Percentiles rank a stretch among this genome's conserved stretches.
Evolutionary conservation across 53 echinoderm and acorn worm species (phyloP).

Genomic region (Echinarachnius parma): DNA sequence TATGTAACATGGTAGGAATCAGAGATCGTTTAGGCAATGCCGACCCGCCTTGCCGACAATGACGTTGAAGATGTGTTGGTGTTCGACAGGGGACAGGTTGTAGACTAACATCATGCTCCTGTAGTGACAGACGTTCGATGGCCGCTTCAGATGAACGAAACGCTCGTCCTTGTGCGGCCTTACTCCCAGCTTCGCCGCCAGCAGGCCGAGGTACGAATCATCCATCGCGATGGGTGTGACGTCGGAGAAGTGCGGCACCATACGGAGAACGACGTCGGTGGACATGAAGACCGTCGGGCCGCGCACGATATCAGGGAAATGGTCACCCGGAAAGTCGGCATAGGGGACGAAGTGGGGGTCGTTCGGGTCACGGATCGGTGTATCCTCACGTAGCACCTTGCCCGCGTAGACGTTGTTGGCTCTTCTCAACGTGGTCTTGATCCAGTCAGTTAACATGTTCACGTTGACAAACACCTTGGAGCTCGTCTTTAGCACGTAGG

Average conservation of each 20-base stretch:
- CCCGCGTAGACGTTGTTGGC: constrained; percentile 61
- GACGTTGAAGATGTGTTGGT: constrained; percentile 68
- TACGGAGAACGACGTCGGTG: constrained; percentile 63
- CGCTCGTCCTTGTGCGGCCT: constrained; percentile 61
- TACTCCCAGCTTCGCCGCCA: constrained; percentile 56
- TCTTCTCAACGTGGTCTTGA: constrained; percentile 33
- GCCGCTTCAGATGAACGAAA: constrained; percentile 66
- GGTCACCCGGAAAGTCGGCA: constrained; percentile 53
- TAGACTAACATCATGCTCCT: constrained; percentile 70
- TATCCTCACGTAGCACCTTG: constrained; percentile 64
- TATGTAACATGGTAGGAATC: too few relatives aligned
- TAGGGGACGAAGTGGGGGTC: constrained; percentile 66
- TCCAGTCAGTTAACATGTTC: constrained; percentile 63
- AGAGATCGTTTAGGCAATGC: constrained; percentile 16
- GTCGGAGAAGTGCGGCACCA: constrained; percentile 49
- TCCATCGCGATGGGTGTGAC: constrained; percentile 90
- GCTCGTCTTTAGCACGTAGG: constrained; percentile 64
- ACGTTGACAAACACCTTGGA: constrained; percentile 73
- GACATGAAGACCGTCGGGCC: constrained; percentile 75
- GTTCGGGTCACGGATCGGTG: constrained; percentile 63
- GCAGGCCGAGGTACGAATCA: constrained; percentile 83
- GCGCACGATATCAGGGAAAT: constrained; percentile 66
- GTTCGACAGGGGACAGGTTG: constrained; percentile 41
- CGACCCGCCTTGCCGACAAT: constrained; percentile 18
- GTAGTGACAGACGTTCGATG: constrained; percentile 81